Conservation (phyloP, 2,888 invertebrate genomes). For the Pseudococcus longispinus region DNA sequence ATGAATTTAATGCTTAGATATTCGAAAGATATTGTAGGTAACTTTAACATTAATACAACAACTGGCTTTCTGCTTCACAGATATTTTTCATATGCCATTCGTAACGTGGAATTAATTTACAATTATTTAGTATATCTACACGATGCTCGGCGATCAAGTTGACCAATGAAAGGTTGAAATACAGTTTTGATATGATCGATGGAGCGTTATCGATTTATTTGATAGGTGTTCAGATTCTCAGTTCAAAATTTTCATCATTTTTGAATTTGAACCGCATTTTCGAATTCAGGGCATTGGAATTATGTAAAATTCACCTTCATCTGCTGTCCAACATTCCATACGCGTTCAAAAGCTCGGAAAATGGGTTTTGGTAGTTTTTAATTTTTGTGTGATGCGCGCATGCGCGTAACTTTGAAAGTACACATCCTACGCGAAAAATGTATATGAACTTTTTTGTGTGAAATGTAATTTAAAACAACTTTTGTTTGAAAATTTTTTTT, state of each 20-base stretch:
- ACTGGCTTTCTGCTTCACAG: conserved; percentile 25
- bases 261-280: not conserved
- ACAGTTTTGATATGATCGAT: not conserved
- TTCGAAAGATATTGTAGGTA: conserved; percentile 54
- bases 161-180: conserved; percentile 23
- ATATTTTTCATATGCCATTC: not conserved
- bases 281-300: no score
- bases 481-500: no score
- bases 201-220: not conserved
- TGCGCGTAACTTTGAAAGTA: no score
- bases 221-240: not conserved
- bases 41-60: conserved; percentile 52
- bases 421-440: no score
- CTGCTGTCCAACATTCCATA: no score
- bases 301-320: no score
- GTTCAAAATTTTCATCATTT: not conserved
- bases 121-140: not conserved
- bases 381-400: no score
- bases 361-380: no score
- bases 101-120: not conserved
- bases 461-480: no score
- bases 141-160: not conserved
- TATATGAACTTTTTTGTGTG: no score
- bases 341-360: no score
- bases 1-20: conserved; percentile 47